Base-by-base conservation (phyloP, 2,113 vertebrate species). In the Salvator merianae region DNA sequence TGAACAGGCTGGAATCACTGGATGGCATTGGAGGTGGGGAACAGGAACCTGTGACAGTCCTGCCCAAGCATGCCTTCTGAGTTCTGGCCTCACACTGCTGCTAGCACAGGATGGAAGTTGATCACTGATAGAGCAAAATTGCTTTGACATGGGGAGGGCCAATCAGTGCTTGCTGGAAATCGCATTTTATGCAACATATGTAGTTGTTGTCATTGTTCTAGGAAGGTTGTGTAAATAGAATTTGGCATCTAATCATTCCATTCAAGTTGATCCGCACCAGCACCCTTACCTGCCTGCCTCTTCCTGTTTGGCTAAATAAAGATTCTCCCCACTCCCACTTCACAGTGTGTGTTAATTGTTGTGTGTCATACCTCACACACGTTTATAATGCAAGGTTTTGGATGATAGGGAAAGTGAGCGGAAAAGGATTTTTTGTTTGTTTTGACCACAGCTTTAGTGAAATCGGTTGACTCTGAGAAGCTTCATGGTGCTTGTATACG, bases 21-120 rank as follows among this genome's bases (percentile, higher is more conserved):
- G 93, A 93, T 84, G 5, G 95, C 94, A 93, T 92, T 96, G 97
- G 97, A 99, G 98, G 98, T 99, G 98, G 97, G 98, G 96, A 98
- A 94, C 96, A 96, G 97, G 96, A 95, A 89, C 95, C 96, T 95
- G 95, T 96, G 96, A 95, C 92, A 95, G 94, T 92, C 94, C 97
- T 80, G 94, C 95, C 96, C 93, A 95, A 96, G 97, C 96, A 96
- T 96, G 94, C 95, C 96, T 96, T 95, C 96, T 93, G 94, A 97
- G 93, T 93, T 86, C 94, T 94, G 93, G 88, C 73, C 90, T 95
- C 95, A 89, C 40, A 86, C 66, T 92, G 87, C 88, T 77, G 95
- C 87, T 91, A 89, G 78, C 88, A 91, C 90, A 78, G 91, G 87
- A 91, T 79, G 89, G 95, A 95, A 92, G 90, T 5, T 82, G 88